phyloP scores from a whole-genome alignment of 2,888 invertebrate genomes.

The Lypha dubia region DNA sequence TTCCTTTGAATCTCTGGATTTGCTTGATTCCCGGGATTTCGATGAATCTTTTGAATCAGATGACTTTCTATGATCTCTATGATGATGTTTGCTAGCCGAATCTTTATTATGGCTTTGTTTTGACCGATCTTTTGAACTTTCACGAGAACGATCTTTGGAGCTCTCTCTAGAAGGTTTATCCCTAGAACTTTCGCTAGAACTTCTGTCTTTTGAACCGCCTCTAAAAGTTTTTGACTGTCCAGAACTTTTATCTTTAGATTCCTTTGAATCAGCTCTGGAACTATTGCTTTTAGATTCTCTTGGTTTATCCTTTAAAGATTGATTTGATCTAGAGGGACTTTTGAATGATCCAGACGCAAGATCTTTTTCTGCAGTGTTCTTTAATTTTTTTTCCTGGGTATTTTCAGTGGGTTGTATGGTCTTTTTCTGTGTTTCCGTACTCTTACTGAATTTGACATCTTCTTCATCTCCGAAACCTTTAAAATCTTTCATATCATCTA shows the following conservation, averaged over 20 bases:
- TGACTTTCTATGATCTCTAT: conserved; percentile 53
- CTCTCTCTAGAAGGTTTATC: conserved; percentile 49
- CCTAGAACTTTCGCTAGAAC: conserved; percentile 36
- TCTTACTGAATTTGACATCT: neutral
- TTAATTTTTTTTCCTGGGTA: neutral
- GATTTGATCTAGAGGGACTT: conserved; percentile 44
- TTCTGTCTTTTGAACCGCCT: conserved; percentile 39
- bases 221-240: conserved; percentile 29
- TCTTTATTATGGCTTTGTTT: conserved; percentile 34
- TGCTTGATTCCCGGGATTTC: conserved; percentile 55
- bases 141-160: conserved; percentile 49
- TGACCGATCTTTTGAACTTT: conserved; percentile 51
- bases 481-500: conserved; percentile 50
- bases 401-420: neutral
- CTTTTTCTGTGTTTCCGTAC: neutral
- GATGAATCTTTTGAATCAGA: conserved; percentile 53
- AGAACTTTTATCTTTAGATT: conserved; percentile 39
- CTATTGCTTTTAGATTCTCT: conserved; percentile 36
- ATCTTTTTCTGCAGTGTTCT: neutral
- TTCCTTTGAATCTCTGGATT: conserved; percentile 51
- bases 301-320: conserved; percentile 43
- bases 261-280: conserved; percentile 30
- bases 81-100: conserved; percentile 13
- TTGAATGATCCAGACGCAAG: conserved; percentile 22
- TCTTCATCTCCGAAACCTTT: conserved; percentile 53